Evolutionary conservation across 1,140 invertebrate species (phyloP).

Genomic region (Asobara japonica): DNA sequence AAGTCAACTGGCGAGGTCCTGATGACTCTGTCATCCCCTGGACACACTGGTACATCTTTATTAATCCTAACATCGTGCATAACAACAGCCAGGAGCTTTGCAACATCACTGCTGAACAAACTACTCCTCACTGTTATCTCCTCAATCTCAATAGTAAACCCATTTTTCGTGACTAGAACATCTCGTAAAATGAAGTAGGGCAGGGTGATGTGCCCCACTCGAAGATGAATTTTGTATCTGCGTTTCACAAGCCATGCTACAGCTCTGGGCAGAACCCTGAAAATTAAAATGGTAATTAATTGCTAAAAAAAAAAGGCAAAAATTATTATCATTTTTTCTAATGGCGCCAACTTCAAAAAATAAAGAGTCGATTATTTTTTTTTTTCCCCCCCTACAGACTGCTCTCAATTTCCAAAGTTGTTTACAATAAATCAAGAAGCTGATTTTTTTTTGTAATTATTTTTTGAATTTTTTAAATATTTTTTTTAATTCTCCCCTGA

Average conservation of each 20-base stretch:
- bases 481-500: too few relatives aligned
- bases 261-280: constrained; percentile 74
- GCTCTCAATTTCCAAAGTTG: too few relatives aligned
- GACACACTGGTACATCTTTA: constrained; percentile 71
- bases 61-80: constrained; percentile 86
- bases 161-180: constrained; percentile 74
- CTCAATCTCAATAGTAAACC: constrained; percentile 82
- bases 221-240: constrained; percentile 73
- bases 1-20: constrained; percentile 70
- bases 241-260: constrained; percentile 76
- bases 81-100: constrained; percentile 86
- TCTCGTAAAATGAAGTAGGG: constrained; percentile 75
- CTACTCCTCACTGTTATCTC: constrained; percentile 88
- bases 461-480: too few relatives aligned
- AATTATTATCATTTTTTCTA: too few relatives aligned
- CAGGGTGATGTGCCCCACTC: constrained; percentile 75
- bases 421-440: too few relatives aligned
- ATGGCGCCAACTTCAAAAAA: too few relatives aligned
- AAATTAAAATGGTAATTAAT: constrained; percentile 37
- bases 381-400: too few relatives aligned
- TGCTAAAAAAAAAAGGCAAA: neutral
- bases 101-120: constrained; percentile 88
- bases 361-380: too few relatives aligned
- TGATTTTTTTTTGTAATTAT: too few relatives aligned
- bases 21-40: constrained; percentile 44